A percentile compares a stretch with the other conserved stretches of the same genome.
Evolutionary conservation across 2,113 vertebrate species (phyloP).

Genomic region (Donacobius atricapilla): DNA sequence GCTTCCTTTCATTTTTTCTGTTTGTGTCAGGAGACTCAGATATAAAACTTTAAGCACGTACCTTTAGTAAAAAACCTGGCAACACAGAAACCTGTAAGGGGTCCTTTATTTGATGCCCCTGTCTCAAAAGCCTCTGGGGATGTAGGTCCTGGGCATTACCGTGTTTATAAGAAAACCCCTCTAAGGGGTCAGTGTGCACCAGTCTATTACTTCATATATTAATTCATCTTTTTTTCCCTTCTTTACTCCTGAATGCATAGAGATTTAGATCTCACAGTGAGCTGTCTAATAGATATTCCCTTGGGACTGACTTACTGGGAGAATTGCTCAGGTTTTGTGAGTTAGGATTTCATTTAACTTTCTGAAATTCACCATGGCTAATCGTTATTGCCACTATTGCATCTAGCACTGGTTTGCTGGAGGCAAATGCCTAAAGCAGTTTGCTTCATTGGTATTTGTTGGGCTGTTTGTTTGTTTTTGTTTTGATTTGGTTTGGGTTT

Average conservation of each 20-base stretch:
- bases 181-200: not conserved
- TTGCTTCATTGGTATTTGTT: not conserved
- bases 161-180: not conserved
- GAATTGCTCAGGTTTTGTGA: not conserved
- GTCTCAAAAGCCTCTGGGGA: not conserved
- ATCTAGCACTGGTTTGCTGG: not conserved
- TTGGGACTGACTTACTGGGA: not conserved
- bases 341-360: not conserved
- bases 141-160: not conserved
- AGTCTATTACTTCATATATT: not conserved
- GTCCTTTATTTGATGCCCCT: not conserved
- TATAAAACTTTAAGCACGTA: not conserved
- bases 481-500: not conserved
- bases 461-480: fast-evolving
- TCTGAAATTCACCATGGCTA: not conserved
- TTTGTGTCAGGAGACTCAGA: not conserved
- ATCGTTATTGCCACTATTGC: not conserved
- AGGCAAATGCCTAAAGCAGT: not conserved
- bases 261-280: not conserved
- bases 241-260: not conserved
- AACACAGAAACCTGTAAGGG: not conserved
- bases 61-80: not conserved
- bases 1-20: not conserved
- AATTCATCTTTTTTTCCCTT: not conserved
- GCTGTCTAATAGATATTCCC: not conserved